Percentiles rank a stretch among this genome's conserved stretches.
These are phyloP conservation scores for Bradypus variegatus DNA, from an alignment of 2,797 vertebrate species.

Conservation along the genomic window DNA sequence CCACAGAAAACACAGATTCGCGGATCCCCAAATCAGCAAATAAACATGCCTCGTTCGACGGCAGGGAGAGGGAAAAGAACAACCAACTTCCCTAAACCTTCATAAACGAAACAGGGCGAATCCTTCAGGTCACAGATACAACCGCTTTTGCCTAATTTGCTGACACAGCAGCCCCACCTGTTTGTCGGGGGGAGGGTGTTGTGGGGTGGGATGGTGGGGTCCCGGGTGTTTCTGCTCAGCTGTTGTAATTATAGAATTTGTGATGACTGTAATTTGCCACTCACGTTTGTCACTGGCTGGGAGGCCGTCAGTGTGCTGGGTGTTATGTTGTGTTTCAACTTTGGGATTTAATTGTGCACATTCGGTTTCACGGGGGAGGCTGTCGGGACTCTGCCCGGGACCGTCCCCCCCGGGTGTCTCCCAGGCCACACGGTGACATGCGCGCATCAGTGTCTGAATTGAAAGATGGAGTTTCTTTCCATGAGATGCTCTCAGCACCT, in stretches of 20 bases:
- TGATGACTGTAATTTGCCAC: not conserved
- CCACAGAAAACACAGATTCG: not conserved
- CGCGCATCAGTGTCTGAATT: accelerated
- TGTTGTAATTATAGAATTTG: not conserved
- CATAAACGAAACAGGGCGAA: not conserved
- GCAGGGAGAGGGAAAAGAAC: not conserved
- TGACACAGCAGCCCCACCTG: not conserved
- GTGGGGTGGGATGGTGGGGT: accelerated
- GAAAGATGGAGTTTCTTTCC: accelerated
- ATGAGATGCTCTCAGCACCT: accelerated
- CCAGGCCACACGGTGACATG: not conserved
- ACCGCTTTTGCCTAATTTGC: not conserved
- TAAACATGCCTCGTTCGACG: accelerated
- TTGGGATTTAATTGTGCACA: accelerated
- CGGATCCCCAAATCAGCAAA: not conserved
- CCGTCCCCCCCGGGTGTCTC: not conserved
- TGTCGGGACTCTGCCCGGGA: no score
- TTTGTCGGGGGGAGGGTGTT: not conserved
- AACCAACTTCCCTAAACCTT: not conserved
- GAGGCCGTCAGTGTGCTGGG: not conserved
- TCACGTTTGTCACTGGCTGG: not conserved
- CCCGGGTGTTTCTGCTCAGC: not conserved
- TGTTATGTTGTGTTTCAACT: accelerated
- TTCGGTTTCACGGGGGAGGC: not conserved
- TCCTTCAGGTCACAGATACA: not conserved